A percentile compares a stretch with the other conserved stretches of the same genome.
phyloP scores from a whole-genome alignment of 2,113 vertebrate species.

The Apodemus sylvaticus region DNA sequence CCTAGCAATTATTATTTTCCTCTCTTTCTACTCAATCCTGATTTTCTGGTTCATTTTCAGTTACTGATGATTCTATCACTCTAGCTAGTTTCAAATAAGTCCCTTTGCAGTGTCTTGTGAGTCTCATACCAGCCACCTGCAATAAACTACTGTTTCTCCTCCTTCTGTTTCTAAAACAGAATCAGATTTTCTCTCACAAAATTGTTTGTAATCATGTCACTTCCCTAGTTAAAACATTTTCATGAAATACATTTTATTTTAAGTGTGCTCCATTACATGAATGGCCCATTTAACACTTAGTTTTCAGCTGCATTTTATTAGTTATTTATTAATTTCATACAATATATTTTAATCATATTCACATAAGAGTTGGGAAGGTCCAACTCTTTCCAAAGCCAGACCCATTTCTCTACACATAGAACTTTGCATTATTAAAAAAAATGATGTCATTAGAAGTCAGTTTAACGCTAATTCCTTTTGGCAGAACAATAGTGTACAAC shows the following conservation, averaged over 20 bases:
- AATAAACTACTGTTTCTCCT: too few relatives aligned
- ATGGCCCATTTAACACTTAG: background rate
- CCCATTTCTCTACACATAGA: background rate
- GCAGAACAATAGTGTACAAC: background rate
- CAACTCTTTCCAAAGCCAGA: background rate
- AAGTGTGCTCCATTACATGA: background rate
- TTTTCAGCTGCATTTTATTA: background rate
- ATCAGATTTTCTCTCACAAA: background rate
- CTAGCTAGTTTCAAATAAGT: background rate
- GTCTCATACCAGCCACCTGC: too few relatives aligned
- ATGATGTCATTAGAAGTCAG: background rate
- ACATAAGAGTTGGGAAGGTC: too few relatives aligned
- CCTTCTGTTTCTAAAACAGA: too few relatives aligned
- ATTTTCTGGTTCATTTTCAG: background rate
- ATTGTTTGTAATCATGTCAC: background rate
- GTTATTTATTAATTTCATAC: background rate
- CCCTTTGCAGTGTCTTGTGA: too few relatives aligned
- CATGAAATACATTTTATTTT: background rate
- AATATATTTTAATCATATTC: background rate
- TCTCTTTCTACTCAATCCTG: background rate
- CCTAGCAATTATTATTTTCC: background rate
- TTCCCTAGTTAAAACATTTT: background rate
- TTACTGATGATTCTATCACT: too few relatives aligned
- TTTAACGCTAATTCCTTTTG: background rate
- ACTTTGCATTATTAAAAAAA: background rate